Base-by-base conservation (phyloP, 2,888 invertebrate species). In the Ormyrus rosae region DNA sequence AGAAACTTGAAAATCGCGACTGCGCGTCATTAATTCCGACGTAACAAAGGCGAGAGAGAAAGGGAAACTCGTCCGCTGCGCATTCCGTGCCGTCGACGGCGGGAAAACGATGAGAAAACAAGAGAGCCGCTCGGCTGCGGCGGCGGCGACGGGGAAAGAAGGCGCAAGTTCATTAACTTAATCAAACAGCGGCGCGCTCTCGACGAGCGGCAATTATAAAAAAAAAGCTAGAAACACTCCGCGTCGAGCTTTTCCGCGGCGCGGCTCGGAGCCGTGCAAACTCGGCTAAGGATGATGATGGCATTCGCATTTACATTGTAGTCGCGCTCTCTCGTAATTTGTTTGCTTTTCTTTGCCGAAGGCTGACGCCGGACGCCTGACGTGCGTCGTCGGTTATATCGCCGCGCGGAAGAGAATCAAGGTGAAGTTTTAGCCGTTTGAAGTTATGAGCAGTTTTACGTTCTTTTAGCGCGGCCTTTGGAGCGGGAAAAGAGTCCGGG, bases 81-180 rank as follows among this genome's bases (percentile, higher is more conserved):
- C 34, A 34, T 34, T 34, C 34, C 34, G 34, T 4, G 13, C 13
- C 34, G 3, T 34, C 34, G 34, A 4, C 34, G 34, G 34, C 34
- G 34, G 34, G 34, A 34, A 34, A 34, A 4, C 34, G 34, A 2
- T 4, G 34, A 4, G 34, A 4, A 34, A 34, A 34, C 34, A 34
- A 34, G 34, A 2, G 34, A 34, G 34, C 34, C 34, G 34, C 34
- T 3, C 34, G 34, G 34, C 11, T 9, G 34, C 48, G 46, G 60
- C 5, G 61, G 3, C 34, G 34, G 34, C 11, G 13, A n/a, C 48
- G 46, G 60, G n/a, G 61, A 7, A 64, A 60, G 67, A 67, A 10
- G 60, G 67, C 50, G 51, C 51, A 46, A 68, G 51, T 75, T 75
- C 67, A 68, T 75, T 75, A 75, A 68, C 75, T 51, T 45, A 34